Conservation (phyloP, 2,797 vertebrate species). For the Sebastes taczanowskii region DNA sequence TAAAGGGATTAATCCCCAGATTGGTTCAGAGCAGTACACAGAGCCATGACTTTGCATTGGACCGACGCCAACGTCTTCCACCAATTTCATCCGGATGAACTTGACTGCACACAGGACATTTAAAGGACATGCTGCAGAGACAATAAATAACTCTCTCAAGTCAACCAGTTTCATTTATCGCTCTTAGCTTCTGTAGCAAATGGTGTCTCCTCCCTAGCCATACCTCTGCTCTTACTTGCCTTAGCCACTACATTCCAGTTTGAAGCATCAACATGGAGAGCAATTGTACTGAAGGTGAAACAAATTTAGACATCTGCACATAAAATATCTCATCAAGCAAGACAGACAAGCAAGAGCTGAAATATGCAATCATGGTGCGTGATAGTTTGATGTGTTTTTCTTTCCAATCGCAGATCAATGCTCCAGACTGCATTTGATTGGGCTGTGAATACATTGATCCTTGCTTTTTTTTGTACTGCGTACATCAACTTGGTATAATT, state of each 20-base stretch:
- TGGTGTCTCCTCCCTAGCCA: slow-evolving; percentile 34
- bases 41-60: slow-evolving; percentile 41
- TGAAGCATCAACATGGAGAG: not conserved
- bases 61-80: slow-evolving; percentile 32
- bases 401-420: slow-evolving; percentile 68
- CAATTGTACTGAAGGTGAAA: not conserved
- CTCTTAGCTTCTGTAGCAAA: slow-evolving; percentile 40
- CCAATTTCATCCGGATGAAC: slow-evolving; percentile 46
- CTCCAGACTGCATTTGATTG: slow-evolving; percentile 67
- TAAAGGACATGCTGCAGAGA: slow-evolving; percentile 46
- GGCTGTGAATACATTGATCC: slow-evolving; percentile 38
- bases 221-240: slow-evolving; percentile 72
- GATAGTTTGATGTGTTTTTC: slow-evolving; percentile 47
- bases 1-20: slow-evolving; percentile 45
- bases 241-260: slow-evolving; percentile 13
- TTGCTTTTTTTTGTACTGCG: slow-evolving; percentile 14
- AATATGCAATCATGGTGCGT: slow-evolving; percentile 53
- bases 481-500: slow-evolving; percentile 2
- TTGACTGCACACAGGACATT: slow-evolving; percentile 38
- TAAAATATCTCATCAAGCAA: slow-evolving; percentile 18
- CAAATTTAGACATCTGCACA: not conserved
- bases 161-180: slow-evolving; percentile 59
- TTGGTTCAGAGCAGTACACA: slow-evolving; percentile 36
- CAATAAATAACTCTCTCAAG: slow-evolving; percentile 50
- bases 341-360: slow-evolving; percentile 70